Percentiles rank a stretch among this genome's conserved stretches.
Conservation (phyloP, 2,888 invertebrate genomes). For the Drosophila niveifrons region DNA sequence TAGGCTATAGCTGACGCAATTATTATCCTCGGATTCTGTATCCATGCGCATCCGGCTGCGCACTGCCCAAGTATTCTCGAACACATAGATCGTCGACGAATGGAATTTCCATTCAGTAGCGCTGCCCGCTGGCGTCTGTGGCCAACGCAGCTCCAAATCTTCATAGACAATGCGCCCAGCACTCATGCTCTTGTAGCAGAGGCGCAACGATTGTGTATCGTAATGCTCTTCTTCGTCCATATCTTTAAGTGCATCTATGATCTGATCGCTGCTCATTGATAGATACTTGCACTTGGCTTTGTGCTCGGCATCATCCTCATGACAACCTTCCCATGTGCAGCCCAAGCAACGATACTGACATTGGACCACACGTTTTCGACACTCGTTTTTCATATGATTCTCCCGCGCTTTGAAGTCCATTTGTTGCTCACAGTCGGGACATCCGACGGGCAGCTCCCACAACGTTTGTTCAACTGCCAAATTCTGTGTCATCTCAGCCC, state of each 20-base stretch:
- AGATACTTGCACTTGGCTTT: slow-evolving; percentile 16
- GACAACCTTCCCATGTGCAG: slow-evolving; percentile 43
- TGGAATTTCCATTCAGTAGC: not conserved
- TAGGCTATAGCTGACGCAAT: slow-evolving; percentile 19
- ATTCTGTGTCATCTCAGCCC: slow-evolving; percentile 27
- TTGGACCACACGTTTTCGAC: slow-evolving; percentile 30
- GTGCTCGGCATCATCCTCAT: slow-evolving; percentile 15
- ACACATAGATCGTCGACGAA: slow-evolving; percentile 9
- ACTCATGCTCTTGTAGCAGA: slow-evolving; percentile 17
- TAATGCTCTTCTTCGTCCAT: not conserved
- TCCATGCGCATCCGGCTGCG: slow-evolving; percentile 2
- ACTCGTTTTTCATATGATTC: slow-evolving; percentile 32
- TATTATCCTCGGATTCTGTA: not conserved
- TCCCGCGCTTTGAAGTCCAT: slow-evolving; percentile 23
- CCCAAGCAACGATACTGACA: slow-evolving; percentile 47
- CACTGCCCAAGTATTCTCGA: slow-evolving; percentile 35
- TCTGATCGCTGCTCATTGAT: slow-evolving; percentile 17
- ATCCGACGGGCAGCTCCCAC: slow-evolving; percentile 44
- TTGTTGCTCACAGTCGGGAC: slow-evolving; percentile 30
- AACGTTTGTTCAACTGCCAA: slow-evolving; percentile 36
- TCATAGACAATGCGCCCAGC: slow-evolving; percentile 18
- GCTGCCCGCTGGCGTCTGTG: not conserved
- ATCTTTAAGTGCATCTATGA: not conserved
- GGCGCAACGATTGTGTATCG: rapidly evolving
- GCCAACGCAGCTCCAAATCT: slow-evolving; percentile 36